phyloP scores from a whole-genome alignment of 1,140 invertebrate genomes.

The Leptoteleia sp. region DNA sequence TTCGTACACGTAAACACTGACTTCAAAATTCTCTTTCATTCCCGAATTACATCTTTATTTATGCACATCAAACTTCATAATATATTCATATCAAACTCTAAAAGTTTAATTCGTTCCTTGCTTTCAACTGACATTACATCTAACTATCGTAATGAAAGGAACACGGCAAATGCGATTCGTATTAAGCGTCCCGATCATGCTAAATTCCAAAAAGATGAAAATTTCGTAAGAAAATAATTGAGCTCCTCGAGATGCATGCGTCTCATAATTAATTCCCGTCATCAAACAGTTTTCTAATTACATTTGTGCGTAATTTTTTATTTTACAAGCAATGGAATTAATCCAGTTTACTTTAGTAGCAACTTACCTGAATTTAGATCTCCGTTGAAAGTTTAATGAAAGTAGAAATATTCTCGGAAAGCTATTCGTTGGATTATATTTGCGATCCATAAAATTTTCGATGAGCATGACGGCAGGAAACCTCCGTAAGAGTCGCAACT shows the following conservation, averaged over 20 bases:
- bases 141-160: conserved; percentile 9
- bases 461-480: conserved; percentile 63
- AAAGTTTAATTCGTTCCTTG: conserved; percentile 16
- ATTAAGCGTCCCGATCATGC: neutral
- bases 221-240: conserved; percentile 3
- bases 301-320: conserved; percentile 55
- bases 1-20: neutral
- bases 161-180: neutral
- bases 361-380: conserved; percentile 59
- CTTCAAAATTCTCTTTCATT: conserved; percentile 12
- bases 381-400: conserved; percentile 64
- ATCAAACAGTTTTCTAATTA: conserved; percentile 49
- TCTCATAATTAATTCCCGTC: conserved; percentile 30
- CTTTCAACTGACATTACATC: conserved; percentile 5
- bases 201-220: neutral
- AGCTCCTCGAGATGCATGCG: conserved; percentile 11
- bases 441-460: conserved; percentile 67
- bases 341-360: conserved; percentile 58
- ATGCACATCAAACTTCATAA: conserved; percentile 25
- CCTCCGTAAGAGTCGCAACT: conserved; percentile 65
- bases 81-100: conserved; percentile 23
- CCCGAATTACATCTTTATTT: conserved; percentile 5
- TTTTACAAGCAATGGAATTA: conserved; percentile 57
- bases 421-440: conserved; percentile 67
- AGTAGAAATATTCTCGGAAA: conserved; percentile 64